Evolutionary conservation across 2,888 invertebrate genomes (phyloP).

Genomic region (Dicyrtomina minuta): DNA sequence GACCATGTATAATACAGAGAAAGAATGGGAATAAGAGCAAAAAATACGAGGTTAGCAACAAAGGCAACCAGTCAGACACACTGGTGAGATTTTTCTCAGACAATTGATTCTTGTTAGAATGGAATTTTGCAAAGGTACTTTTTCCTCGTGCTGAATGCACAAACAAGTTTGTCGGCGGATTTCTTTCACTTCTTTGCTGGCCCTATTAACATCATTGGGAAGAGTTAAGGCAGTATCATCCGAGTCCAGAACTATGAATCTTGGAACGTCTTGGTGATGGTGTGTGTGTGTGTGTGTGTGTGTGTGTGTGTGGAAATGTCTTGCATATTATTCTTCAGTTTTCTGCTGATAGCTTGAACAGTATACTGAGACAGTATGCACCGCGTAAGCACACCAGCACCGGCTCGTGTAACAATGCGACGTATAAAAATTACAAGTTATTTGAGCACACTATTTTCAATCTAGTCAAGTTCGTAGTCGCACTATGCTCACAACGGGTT

Average conservation of each 20-base stretch:
- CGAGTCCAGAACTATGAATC: not conserved
- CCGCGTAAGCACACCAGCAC: no score
- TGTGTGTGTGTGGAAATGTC: no score
- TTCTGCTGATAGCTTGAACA: no score
- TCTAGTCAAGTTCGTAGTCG: no score
- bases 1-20: not conserved
- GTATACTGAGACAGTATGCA: no score
- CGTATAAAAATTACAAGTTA: no score
- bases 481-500: no score
- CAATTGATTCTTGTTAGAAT: conserved; percentile 35
- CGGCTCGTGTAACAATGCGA: no score
- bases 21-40: not conserved
- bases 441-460: no score
- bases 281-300: no score
- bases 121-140: conserved; percentile 30
- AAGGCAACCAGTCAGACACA: conserved; percentile 23
- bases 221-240: conserved; percentile 11
- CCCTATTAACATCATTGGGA: not conserved
- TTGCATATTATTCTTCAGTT: no score
- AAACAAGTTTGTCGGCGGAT: conserved; percentile 26
- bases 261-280: no score
- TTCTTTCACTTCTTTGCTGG: not conserved
- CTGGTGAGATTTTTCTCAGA: conserved; percentile 26
- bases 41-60: not conserved
- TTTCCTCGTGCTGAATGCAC: conserved; percentile 20